phyloP scores from a whole-genome alignment of 2,888 invertebrate species.

The Heteromurus nitidus region DNA sequence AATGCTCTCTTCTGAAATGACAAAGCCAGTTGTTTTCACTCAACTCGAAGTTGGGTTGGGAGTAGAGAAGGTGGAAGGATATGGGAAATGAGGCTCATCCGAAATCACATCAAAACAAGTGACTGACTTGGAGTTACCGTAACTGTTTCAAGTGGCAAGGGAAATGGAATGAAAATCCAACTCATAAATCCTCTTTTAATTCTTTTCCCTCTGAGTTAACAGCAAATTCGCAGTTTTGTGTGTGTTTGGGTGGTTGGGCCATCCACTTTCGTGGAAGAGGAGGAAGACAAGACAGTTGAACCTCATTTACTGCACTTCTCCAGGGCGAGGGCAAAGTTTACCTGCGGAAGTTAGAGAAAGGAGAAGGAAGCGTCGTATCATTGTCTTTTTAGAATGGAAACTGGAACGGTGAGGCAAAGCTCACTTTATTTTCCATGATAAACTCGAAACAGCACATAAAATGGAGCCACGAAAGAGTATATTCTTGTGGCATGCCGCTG shows the following conservation, averaged over 20 bases:
- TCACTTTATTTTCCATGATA: too few relatives aligned
- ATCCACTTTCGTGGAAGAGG: neutral
- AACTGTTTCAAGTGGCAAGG: neutral
- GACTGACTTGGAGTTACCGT: neutral
- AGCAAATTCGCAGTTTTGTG: too few relatives aligned
- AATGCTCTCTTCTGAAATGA: too few relatives aligned
- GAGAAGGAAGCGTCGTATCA: neutral
- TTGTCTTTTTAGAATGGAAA: too few relatives aligned
- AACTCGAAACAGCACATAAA: too few relatives aligned
- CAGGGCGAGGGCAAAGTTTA: neutral
- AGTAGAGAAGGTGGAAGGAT: conserved; percentile 21
- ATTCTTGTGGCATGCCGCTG: conserved; percentile 10
- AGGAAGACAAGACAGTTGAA: neutral
- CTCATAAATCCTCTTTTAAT: conserved; percentile 63
- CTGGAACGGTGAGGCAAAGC: too few relatives aligned
- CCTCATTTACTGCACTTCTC: neutral
- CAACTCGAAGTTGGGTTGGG: neutral
- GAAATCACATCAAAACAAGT: conserved; percentile 52
- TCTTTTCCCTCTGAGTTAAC: conserved; percentile 34
- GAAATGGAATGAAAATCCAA: conserved; percentile 19
- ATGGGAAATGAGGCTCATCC: conserved; percentile 64
- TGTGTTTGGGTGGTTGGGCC: too few relatives aligned
- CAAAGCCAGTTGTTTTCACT: neutral
- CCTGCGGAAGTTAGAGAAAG: neutral
- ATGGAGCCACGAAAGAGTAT: too few relatives aligned